A percentile compares a stretch with the other conserved stretches of the same genome.
Conservation (phyloP, 1,140 invertebrate species). For the Melanaphis sacchari region DNA sequence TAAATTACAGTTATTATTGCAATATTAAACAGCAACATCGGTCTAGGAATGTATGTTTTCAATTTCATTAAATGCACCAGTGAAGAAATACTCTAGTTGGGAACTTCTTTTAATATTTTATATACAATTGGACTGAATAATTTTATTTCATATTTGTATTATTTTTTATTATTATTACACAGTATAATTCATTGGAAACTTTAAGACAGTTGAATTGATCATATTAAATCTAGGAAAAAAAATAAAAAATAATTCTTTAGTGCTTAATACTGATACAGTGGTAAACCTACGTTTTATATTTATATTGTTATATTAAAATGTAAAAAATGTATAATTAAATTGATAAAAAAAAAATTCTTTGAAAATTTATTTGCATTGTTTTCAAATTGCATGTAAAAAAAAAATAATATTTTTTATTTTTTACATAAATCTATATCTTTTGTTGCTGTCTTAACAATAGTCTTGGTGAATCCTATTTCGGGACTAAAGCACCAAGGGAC, state of each 20-base stretch:
- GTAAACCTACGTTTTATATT: neutral
- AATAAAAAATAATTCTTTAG: neutral
- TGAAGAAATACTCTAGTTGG: neutral
- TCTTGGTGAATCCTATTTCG: conserved; percentile 36
- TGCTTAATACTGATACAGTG: neutral
- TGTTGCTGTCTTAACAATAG: conserved; percentile 39
- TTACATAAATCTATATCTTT: conserved; percentile 25
- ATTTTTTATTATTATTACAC: neutral
- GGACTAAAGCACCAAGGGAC: neutral
- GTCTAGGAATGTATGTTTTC: conserved; percentile 31
- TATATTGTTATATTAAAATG: neutral
- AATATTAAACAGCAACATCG: conserved; percentile 36
- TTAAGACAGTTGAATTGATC: neutral
- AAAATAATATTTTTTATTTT: neutral
- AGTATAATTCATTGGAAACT: neutral
- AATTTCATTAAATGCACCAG: conserved; percentile 34
- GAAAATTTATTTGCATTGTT: neutral
- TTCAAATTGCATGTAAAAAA: neutral
- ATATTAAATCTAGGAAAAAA: neutral
- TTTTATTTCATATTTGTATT: neutral
- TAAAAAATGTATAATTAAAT: neutral
- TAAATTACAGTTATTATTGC: conserved; percentile 40
- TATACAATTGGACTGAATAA: neutral
- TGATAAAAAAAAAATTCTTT: neutral
- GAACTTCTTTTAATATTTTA: conserved; percentile 11